Percentiles rank a stretch among this genome's conserved stretches.
Conservation (phyloP, 2,113 vertebrate species). For the Pontoporia blainvillei region DNA sequence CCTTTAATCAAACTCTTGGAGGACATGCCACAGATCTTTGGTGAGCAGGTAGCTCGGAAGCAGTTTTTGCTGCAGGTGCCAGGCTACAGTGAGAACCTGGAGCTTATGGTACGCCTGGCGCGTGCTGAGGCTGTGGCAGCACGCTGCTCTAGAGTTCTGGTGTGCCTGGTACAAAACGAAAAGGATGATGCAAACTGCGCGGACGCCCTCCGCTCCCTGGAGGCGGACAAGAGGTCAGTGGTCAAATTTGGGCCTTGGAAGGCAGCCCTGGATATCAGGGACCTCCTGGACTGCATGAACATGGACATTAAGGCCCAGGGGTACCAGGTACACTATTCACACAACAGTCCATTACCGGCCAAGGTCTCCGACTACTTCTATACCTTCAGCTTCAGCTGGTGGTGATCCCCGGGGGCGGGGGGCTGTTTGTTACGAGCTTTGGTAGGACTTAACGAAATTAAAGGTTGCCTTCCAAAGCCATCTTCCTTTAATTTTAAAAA, state of each 20-base stretch:
- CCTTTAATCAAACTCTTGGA: conserved; percentile 89
- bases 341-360: not conserved
- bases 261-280: conserved; percentile 70
- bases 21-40: conserved; percentile 89
- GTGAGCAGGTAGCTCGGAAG: conserved; percentile 89
- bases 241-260: conserved; percentile 96
- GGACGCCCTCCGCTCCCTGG: conserved; percentile 82
- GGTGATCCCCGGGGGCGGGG: conserved; percentile 78
- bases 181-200: conserved; percentile 81
- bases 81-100: conserved; percentile 91
- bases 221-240: conserved; percentile 85
- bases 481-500: not conserved
- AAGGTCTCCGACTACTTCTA: conserved; percentile 78
- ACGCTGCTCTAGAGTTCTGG: conserved; percentile 83
- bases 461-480: not conserved
- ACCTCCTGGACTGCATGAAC: conserved; percentile 89
- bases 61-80: conserved; percentile 92
- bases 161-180: conserved; percentile 86
- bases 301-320: conserved; percentile 89
- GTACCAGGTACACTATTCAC: conserved; percentile 73
- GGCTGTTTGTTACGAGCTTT: not conserved
- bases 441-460: not conserved
- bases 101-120: conserved; percentile 91
- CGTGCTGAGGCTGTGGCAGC: conserved; percentile 89
- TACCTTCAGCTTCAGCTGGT: conserved; percentile 91